These are phyloP conservation scores for Tortrix viridana DNA, from an alignment of 2,888 invertebrate genomes.

Conservation along the genomic window DNA sequence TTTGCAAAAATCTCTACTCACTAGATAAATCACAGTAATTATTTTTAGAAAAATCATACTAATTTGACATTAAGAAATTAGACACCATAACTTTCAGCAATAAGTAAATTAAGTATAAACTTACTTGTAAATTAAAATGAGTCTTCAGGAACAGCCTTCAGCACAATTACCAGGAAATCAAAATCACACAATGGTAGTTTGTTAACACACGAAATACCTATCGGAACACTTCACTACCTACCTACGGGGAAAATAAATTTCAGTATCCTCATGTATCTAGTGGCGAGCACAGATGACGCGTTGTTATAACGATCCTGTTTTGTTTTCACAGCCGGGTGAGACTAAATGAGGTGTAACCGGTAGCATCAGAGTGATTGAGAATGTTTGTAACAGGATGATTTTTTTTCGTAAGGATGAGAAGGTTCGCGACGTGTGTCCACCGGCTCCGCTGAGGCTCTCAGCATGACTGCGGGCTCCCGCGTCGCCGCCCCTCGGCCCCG, in stretches of 20 bases:
- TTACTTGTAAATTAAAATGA: constrained; percentile 34
- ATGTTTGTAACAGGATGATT: constrained; percentile 71
- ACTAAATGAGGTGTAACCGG: constrained; percentile 49
- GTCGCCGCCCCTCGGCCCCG: constrained; percentile 77
- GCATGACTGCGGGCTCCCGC: constrained; percentile 84
- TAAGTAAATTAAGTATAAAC: constrained; percentile 10
- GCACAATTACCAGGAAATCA: constrained; percentile 36
- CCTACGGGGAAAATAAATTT: constrained; percentile 60
- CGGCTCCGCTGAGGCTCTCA: constrained; percentile 80
- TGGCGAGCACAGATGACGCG: constrained; percentile 74
- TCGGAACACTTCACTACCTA: constrained; percentile 74
- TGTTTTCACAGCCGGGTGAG: constrained; percentile 53
- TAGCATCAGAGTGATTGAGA: constrained; percentile 67
- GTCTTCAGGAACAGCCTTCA: constrained; percentile 45
- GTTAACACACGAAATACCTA: constrained; percentile 57
- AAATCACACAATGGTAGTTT: constrained; percentile 48
- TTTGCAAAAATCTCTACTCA: too few species aligned
- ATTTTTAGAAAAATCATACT: too few species aligned
- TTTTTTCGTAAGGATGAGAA: constrained; percentile 73
- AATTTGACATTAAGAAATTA: too few species aligned
- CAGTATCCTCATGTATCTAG: constrained; percentile 70
- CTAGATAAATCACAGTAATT: too few species aligned
- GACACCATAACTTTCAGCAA: neutral
- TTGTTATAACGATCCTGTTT: constrained; percentile 69
- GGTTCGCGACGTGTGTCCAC: constrained; percentile 80